These are phyloP conservation scores for Apus apus DNA, from an alignment of 2,113 vertebrate genomes.

Conservation along the genomic window DNA sequence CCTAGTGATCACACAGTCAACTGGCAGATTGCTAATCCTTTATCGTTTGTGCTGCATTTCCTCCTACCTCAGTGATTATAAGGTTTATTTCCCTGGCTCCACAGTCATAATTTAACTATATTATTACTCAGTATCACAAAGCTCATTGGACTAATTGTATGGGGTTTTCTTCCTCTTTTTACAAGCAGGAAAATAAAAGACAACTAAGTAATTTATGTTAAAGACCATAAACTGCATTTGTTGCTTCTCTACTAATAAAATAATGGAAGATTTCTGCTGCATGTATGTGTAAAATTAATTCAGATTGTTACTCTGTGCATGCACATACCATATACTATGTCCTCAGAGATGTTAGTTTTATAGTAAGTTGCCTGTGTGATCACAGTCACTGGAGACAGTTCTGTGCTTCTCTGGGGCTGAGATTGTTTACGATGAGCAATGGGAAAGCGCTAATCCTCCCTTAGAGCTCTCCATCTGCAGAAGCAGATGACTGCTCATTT, in stretches of 20 bases:
- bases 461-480: constrained; percentile 25
- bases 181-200: background rate
- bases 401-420: background rate
- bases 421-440: constrained; percentile 35
- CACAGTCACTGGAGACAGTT: background rate
- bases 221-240: background rate
- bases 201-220: background rate
- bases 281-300: background rate
- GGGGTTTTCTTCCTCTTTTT: background rate
- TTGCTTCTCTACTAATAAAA: background rate
- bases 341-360: background rate
- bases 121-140: background rate
- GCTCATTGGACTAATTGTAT: background rate
- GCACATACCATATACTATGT: rapidly evolving
- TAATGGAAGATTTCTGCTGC: background rate
- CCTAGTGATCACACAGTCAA: background rate
- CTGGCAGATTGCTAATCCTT: background rate
- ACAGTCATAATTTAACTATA: background rate
- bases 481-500: constrained; percentile 49
- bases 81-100: background rate
- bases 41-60: background rate
- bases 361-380: background rate
- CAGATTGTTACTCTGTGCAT: background rate
- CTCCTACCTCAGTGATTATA: background rate
- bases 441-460: constrained; percentile 42